phyloP scores from a whole-genome alignment of 2,888 invertebrate genomes.

The Drosophila nigritarsus region DNA sequence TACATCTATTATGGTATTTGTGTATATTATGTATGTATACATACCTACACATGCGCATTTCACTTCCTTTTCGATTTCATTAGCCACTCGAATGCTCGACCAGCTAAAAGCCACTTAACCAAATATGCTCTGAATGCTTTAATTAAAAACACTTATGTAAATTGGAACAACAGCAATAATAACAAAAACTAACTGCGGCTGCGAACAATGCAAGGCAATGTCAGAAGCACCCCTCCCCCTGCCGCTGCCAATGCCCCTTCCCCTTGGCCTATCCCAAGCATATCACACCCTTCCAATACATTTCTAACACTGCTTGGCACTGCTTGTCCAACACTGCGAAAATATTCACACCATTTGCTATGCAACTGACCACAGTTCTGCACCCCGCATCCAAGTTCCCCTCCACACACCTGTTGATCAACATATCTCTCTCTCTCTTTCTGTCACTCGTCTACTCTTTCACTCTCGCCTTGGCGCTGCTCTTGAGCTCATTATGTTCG shows the following conservation, averaged over 20 bases:
- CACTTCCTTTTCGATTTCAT: slow-evolving; percentile 60
- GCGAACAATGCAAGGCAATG: slow-evolving; percentile 50
- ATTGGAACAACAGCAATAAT: slow-evolving; percentile 60
- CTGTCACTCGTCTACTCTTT: slow-evolving; percentile 2
- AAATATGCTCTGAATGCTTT: slow-evolving; percentile 76
- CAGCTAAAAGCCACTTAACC: slow-evolving; percentile 53
- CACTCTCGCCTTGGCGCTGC: slow-evolving; percentile 10
- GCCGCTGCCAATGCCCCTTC: neutral
- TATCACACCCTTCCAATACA: neutral
- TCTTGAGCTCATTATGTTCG: slow-evolving; percentile 66
- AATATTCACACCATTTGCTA: slow-evolving; percentile 74
- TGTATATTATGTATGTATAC: neutral
- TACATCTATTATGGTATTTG: neutral
- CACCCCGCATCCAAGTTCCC: slow-evolving; percentile 25
- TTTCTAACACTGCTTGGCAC: slow-evolving; percentile 5
- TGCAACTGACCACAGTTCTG: slow-evolving; percentile 68
- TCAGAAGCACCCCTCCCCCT: neutral
- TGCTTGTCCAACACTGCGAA: slow-evolving; percentile 27
- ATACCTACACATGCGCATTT: slow-evolving; percentile 8
- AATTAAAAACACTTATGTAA: slow-evolving; percentile 77
- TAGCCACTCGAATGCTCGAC: slow-evolving; percentile 50
- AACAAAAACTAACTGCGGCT: slow-evolving; percentile 57
- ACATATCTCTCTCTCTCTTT: neutral
- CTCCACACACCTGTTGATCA: neutral
- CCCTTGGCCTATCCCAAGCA: neutral